These are phyloP conservation scores for Mico argentatus DNA, from an alignment of 2,797 vertebrate genomes.

Conservation along the genomic window DNA sequence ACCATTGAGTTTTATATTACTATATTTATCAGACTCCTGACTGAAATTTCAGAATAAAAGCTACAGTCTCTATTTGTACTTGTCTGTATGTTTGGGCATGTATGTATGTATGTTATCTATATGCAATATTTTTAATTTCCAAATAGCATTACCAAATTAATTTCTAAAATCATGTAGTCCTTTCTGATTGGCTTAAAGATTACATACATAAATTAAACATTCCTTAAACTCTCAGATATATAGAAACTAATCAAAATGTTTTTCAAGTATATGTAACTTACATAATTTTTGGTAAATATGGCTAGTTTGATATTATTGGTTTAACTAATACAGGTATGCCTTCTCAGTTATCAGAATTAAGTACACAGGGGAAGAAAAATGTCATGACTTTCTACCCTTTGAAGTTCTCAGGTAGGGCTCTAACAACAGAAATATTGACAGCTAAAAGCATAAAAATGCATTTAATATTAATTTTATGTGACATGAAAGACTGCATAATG, in stretches of 20 bases:
- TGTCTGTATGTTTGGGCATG: not conserved
- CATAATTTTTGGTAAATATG: not conserved
- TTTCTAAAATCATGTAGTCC: not conserved
- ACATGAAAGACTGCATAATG: not conserved
- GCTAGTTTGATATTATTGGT: not conserved
- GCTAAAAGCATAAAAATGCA: not conserved
- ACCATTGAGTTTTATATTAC: not conserved
- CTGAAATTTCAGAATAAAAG: not conserved
- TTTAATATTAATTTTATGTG: not conserved
- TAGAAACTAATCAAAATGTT: not conserved
- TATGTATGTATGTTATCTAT: not conserved
- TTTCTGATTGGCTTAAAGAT: not conserved
- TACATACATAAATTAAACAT: not conserved
- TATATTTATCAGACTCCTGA: not conserved
- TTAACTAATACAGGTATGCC: not conserved
- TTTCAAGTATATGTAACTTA: not conserved
- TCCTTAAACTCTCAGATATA: not conserved
- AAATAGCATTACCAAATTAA: not conserved
- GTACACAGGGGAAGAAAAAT: not conserved
- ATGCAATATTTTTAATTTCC: not conserved
- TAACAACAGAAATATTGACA: not conserved
- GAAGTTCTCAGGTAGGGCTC: not conserved
- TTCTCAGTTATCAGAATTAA: not conserved
- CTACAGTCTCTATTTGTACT: not conserved
- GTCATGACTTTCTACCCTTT: not conserved